These are phyloP conservation scores for Pandemis cinnamomeana DNA, from an alignment of 2,888 invertebrate species.

Conservation along the genomic window DNA sequence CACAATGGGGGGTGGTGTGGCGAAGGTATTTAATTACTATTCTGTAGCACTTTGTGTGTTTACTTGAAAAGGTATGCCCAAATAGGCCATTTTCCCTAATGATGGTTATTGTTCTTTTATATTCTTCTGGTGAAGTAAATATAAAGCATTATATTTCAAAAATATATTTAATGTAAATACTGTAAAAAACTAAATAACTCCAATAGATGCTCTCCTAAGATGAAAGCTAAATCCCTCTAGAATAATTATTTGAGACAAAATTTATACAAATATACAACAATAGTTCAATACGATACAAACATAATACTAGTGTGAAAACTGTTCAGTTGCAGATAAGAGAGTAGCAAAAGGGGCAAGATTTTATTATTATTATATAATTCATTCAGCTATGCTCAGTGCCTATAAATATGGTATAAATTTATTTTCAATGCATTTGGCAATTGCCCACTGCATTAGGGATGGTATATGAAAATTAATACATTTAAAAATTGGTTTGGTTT, in stretches of 20 bases:
- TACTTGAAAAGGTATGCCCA: no score
- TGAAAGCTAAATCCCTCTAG: not conserved
- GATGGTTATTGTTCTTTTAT: no score
- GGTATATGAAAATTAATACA: not conserved
- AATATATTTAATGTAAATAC: conserved; percentile 34
- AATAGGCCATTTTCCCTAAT: no score
- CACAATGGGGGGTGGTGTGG: no score
- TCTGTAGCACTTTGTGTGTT: no score
- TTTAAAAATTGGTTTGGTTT: not conserved
- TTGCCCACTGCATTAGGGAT: not conserved
- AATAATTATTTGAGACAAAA: conserved; percentile 14
- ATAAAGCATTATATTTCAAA: conserved; percentile 9
- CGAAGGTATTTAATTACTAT: no score
- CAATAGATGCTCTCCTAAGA: conserved; percentile 4
- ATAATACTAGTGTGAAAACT: not conserved
- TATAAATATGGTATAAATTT: not conserved
- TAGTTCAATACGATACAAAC: not conserved
- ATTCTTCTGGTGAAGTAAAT: no score
- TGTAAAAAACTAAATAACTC: conserved; percentile 34
- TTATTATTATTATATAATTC: not conserved
- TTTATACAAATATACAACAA: not conserved
- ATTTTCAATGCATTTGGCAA: not conserved
- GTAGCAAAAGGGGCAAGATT: not conserved
- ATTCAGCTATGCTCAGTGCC: not conserved
- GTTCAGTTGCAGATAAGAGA: not conserved